phyloP scores from a whole-genome alignment of 2,888 invertebrate genomes.

The Pseudanteris insignis region DNA sequence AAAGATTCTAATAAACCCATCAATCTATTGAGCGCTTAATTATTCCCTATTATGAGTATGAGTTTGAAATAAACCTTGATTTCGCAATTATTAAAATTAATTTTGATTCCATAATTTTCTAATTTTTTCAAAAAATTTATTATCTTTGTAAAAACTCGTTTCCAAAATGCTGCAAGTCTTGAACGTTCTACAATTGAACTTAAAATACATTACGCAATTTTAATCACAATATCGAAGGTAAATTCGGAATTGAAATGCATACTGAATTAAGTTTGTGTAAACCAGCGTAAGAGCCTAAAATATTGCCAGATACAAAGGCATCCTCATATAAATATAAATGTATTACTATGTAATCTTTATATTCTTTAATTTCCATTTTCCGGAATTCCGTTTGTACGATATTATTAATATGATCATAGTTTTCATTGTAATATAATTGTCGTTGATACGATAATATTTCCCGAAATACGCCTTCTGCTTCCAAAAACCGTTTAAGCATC shows the following conservation, averaged over 20 bases:
- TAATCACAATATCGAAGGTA: neutral
- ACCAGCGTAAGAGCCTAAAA: slow-evolving; percentile 14
- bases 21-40: no score
- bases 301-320: slow-evolving; percentile 38
- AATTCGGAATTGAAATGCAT: neutral
- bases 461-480: slow-evolving; percentile 7
- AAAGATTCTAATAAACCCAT: no score
- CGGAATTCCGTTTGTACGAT: slow-evolving; percentile 29
- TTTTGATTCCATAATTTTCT: no score
- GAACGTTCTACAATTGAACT: neutral
- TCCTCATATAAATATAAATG: slow-evolving; percentile 24
- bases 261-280: neutral
- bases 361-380: slow-evolving; percentile 12
- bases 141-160: no score
- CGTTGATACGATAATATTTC: no score
- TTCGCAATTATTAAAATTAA: no score
- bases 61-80: no score
- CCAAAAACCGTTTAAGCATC: slow-evolving; percentile 5
- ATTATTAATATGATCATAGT: neutral
- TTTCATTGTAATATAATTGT: no score
- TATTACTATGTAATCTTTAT: slow-evolving; percentile 1
- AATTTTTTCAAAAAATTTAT: no score
- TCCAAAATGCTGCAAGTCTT: neutral
- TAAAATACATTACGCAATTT: neutral
- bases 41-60: no score